Conservation (phyloP, 2,797 vertebrate genomes). For the Anguilla megastoma region DNA sequence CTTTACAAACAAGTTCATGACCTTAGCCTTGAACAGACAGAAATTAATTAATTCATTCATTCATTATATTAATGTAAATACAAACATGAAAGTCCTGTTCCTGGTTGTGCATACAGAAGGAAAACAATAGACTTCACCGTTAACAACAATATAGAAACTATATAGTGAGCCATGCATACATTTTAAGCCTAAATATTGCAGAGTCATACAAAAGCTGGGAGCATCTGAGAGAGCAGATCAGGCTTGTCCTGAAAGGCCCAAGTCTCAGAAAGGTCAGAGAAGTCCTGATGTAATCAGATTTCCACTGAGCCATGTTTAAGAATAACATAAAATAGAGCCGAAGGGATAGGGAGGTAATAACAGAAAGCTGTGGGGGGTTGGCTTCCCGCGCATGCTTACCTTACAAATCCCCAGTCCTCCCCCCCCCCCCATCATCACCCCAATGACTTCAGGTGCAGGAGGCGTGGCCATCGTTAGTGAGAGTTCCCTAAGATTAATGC, state of each 20-base stretch:
- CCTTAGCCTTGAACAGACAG: neutral
- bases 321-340: conserved; percentile 6
- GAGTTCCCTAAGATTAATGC: neutral
- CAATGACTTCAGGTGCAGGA: neutral
- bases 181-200: neutral
- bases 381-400: neutral
- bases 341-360: conserved; percentile 16
- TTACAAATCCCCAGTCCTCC: neutral
- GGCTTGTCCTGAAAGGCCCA: neutral
- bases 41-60: neutral
- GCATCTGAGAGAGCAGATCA: neutral
- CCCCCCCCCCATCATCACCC: neutral
- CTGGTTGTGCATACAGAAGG: neutral
- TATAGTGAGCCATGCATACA: neutral
- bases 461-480: neutral
- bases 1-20: neutral
- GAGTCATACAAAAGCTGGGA: neutral
- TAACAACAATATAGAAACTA: neutral
- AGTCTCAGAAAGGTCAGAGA: neutral
- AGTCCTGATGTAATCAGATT: conserved; percentile 28
- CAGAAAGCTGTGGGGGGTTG: neutral
- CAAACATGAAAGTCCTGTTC: neutral
- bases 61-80: neutral
- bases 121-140: neutral
- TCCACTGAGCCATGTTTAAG: neutral